These are phyloP conservation scores for Drosophila kokeensis DNA, from an alignment of 2,888 invertebrate species.

Conservation along the genomic window DNA sequence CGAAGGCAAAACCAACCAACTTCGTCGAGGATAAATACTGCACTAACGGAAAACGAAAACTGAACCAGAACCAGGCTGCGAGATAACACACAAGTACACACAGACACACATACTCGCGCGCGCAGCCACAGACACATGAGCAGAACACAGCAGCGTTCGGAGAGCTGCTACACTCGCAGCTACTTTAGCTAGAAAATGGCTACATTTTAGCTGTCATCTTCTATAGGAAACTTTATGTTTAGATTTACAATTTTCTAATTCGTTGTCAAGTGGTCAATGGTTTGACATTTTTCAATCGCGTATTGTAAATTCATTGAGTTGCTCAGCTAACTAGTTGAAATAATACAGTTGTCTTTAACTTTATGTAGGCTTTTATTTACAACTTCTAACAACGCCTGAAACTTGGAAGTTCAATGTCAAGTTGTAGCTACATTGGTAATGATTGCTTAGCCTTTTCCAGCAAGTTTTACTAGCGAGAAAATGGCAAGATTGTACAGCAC, in stretches of 20 bases:
- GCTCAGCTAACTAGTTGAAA: neutral
- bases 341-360: neutral
- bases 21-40: slow-evolving; percentile 71
- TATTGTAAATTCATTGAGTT: neutral
- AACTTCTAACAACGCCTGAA: too few relatives aligned
- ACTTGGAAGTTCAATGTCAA: neutral
- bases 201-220: slow-evolving; percentile 8
- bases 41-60: slow-evolving; percentile 71
- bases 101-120: slow-evolving; percentile 6
- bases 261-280: too few relatives aligned
- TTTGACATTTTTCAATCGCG: neutral
- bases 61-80: slow-evolving; percentile 67
- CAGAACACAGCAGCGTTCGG: slow-evolving; percentile 25
- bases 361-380: neutral
- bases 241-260: neutral
- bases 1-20: slow-evolving; percentile 64
- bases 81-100: slow-evolving; percentile 58
- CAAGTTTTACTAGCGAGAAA: slow-evolving; percentile 26
- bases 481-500: slow-evolving; percentile 25
- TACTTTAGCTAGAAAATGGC: slow-evolving; percentile 39
- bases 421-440: neutral
- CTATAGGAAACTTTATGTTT: neutral
- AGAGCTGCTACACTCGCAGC: slow-evolving; percentile 38
- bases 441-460: slow-evolving; percentile 6
- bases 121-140: slow-evolving; percentile 26